phyloP scores from a whole-genome alignment of 2,888 invertebrate species.

The Galeruca laticollis region DNA sequence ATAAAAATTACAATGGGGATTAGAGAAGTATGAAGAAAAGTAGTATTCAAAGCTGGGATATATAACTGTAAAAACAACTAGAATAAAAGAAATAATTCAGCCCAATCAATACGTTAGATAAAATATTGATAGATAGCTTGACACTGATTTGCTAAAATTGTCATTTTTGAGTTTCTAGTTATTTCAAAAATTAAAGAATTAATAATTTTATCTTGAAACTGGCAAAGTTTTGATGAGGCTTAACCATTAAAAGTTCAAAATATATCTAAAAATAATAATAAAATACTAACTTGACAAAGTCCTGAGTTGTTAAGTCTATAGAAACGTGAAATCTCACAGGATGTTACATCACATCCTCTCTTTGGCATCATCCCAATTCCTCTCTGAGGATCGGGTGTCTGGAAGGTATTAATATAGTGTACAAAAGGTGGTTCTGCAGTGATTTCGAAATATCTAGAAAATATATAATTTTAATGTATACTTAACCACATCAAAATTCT shows the following conservation, averaged over 20 bases:
- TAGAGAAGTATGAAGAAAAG: too few relatives aligned
- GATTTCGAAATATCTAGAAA: conserved; percentile 73
- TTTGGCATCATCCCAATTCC: conserved; percentile 99
- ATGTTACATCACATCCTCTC: conserved; percentile 93
- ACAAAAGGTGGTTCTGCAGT: conserved; percentile 94
- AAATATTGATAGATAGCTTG: too few relatives aligned
- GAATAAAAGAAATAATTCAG: too few relatives aligned
- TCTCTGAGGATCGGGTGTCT: conserved; percentile 97
- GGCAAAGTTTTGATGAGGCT: too few relatives aligned
- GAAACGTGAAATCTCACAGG: conserved; percentile 95
- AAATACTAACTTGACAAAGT: conserved; percentile 80
- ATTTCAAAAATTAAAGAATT: too few relatives aligned
- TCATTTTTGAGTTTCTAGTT: too few relatives aligned
- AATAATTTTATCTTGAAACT: too few relatives aligned
- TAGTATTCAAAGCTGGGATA: too few relatives aligned
- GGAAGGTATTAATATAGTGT: conserved; percentile 97
- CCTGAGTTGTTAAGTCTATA: conserved; percentile 96
- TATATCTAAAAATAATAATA: conserved; percentile 10
- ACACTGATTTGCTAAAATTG: too few relatives aligned
- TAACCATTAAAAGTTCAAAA: not conserved
- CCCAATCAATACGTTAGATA: too few relatives aligned
- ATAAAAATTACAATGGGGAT: too few relatives aligned
- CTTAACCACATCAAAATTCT: not conserved
- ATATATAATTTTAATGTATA: conserved; percentile 10
- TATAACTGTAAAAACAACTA: too few relatives aligned